Evolutionary conservation across 1,140 invertebrate species (phyloP), one percentile per base, ranked within the genome.

Genomic region (Parapsyche elsis): DNA sequence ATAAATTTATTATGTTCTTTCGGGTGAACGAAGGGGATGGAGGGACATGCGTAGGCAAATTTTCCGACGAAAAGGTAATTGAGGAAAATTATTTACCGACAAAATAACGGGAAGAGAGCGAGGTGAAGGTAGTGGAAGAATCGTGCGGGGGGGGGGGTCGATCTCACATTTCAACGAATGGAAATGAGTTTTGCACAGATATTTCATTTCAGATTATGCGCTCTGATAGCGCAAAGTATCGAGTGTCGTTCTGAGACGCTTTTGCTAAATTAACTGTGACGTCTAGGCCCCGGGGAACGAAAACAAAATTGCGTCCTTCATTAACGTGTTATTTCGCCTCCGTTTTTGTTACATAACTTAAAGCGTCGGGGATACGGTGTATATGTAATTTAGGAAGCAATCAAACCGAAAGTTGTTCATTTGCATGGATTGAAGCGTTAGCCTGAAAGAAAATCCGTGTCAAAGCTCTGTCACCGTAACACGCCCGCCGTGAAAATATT

Each of bases 1-100:
- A 73, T 79, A 79, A 79, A 79, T 79, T 79, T 79, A 79, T 79
- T 79, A 79, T 79, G 78, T 79, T 71, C 78, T 79, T 79, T 79
- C 49, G 26, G 61, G 38, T 78, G 57, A 77, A 10, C 1, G 49
- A 77, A 44, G 76, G 30, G 30, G 30, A 38, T 1, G 7, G 30
- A 38, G 30, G 30, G 30, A 38, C 30, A 38, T 38, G 49, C 70
- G 76, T 78, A 78, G 76, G 76, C 76, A 78, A 78, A 78, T 78
- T 70, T 73, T 9, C 70, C 70, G 57, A 24, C 19, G 78, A 73
- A 79, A 79, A 71, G 45, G 78, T 79, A 79, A 79, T 73, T 79
- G 78, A 73, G 57, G 78, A 79, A 73, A 71, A 79, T 79, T 79
- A 79, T 79, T 73, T 73, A 73, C 67, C 67, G 30, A 38, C 30